Evolutionary conservation across 2,113 vertebrate species (phyloP).

Genomic region (Notechis scutatus): DNA sequence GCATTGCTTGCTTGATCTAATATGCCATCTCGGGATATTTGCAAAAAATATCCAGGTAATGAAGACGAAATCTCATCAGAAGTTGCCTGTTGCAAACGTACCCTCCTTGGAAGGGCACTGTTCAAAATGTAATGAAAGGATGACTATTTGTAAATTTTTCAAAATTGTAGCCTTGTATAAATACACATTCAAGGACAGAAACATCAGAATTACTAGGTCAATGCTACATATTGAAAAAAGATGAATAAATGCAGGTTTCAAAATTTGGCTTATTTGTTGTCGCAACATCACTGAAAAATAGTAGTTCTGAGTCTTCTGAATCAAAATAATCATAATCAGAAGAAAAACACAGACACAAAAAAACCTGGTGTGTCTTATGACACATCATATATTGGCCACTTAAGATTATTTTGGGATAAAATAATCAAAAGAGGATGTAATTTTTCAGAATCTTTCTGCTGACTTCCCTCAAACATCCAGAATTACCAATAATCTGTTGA

Average conservation of each 20-base stretch:
- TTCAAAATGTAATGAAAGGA: constrained; percentile 5
- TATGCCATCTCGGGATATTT: constrained; percentile 22
- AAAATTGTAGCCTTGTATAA: background rate
- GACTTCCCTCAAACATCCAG: background rate
- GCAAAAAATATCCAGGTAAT: background rate
- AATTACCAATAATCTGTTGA: background rate
- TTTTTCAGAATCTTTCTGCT: background rate
- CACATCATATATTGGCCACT: background rate
- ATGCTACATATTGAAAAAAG: background rate
- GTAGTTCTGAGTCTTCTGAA: background rate
- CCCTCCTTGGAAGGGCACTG: background rate
- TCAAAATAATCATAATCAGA: background rate
- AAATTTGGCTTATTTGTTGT: background rate
- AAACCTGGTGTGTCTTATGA: background rate
- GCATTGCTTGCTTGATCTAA: background rate
- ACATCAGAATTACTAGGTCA: background rate
- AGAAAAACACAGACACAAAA: background rate
- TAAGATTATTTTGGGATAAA: background rate
- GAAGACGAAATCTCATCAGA: background rate
- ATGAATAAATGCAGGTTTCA: background rate
- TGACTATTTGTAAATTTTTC: background rate
- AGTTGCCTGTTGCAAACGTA: background rate
- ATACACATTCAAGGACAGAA: background rate
- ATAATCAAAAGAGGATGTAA: background rate
- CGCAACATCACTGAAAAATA: background rate